Conservation (phyloP, 2,888 invertebrate genomes). For the Mythimna impura region DNA sequence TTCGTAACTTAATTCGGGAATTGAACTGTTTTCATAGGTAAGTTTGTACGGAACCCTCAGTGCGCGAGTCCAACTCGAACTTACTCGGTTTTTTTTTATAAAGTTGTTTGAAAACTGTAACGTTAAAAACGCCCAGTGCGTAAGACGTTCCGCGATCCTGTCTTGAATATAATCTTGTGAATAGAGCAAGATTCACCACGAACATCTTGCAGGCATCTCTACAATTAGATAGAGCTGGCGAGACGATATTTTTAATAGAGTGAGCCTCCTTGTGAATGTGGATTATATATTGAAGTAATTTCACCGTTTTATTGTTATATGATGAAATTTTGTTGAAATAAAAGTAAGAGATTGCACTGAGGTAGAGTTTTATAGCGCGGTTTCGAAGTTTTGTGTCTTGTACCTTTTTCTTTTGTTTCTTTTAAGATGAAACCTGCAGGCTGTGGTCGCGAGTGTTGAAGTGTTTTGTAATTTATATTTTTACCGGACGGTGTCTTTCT, state of each 20-base stretch:
- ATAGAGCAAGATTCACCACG: constrained; percentile 83
- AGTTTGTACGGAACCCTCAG: no score
- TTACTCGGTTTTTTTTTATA: background rate
- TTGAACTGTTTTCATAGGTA: no score
- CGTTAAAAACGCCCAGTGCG: constrained; percentile 69
- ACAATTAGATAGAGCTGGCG: constrained; percentile 77
- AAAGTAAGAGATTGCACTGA: constrained; percentile 60
- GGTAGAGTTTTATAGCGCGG: constrained; percentile 47
- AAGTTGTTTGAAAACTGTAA: background rate
- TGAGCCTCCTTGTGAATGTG: constrained; percentile 56
- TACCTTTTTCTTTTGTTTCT: constrained; percentile 40
- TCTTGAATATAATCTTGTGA: constrained; percentile 86
- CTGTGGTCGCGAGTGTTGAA: constrained; percentile 9
- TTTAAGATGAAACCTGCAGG: constrained; percentile 28
- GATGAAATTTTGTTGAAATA: constrained; percentile 64
- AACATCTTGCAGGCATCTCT: constrained; percentile 79
- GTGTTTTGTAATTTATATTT: constrained; percentile 7
- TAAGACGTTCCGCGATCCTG: constrained; percentile 73
- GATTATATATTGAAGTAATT: constrained; percentile 60
- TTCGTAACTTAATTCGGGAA: no score
- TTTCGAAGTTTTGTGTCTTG: constrained; percentile 39
- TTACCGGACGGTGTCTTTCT: no score
- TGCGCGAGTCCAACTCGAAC: no score
- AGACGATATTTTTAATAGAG: constrained; percentile 75
- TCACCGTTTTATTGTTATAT: constrained; percentile 63